phyloP scores from a whole-genome alignment of 2,888 invertebrate species.

The Marasmarcha lunaedactyla region DNA sequence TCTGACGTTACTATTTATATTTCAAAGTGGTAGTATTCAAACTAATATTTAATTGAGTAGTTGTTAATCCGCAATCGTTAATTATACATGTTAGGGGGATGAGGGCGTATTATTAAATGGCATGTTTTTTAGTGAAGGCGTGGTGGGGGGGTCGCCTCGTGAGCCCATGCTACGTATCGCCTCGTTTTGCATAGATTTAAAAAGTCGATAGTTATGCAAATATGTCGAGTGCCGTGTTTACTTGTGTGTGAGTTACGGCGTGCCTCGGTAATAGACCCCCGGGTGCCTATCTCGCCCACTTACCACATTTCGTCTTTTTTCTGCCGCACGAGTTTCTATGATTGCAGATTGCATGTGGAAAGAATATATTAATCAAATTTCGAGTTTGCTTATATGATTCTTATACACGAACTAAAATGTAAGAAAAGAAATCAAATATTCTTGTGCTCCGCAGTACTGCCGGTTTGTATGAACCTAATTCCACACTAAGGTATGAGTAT shows the following conservation, averaged over 20 bases:
- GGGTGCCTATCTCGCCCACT: constrained; percentile 22
- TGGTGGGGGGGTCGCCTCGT: constrained; percentile 37
- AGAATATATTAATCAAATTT: constrained; percentile 29
- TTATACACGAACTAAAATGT: constrained; percentile 20
- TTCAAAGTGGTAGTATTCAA: constrained; percentile 25
- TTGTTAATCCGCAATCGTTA: constrained; percentile 38
- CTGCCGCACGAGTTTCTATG: constrained; percentile 27
- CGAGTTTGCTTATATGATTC: constrained; percentile 24
- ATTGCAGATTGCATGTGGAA: constrained; percentile 39
- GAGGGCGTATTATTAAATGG: constrained; percentile 47
- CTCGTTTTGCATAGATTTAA: constrained; percentile 69
- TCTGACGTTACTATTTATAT: constrained; percentile 24
- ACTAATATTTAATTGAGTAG: constrained; percentile 31
- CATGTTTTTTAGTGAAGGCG: constrained; percentile 44
- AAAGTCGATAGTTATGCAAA: constrained; percentile 68
- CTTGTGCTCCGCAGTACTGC: too few relatives aligned
- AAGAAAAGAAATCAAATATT: too few relatives aligned
- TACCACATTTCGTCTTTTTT: constrained; percentile 51
- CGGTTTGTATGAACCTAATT: too few relatives aligned
- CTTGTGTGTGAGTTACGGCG: constrained; percentile 64
- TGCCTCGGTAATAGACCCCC: constrained; percentile 51
- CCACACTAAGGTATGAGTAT: too few relatives aligned
- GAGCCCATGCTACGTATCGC: constrained; percentile 60
- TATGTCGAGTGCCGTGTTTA: constrained; percentile 57
- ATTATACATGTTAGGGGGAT: constrained; percentile 26